Conservation (phyloP, 2,888 invertebrate genomes). For the Dolomedes plantarius region DNA sequence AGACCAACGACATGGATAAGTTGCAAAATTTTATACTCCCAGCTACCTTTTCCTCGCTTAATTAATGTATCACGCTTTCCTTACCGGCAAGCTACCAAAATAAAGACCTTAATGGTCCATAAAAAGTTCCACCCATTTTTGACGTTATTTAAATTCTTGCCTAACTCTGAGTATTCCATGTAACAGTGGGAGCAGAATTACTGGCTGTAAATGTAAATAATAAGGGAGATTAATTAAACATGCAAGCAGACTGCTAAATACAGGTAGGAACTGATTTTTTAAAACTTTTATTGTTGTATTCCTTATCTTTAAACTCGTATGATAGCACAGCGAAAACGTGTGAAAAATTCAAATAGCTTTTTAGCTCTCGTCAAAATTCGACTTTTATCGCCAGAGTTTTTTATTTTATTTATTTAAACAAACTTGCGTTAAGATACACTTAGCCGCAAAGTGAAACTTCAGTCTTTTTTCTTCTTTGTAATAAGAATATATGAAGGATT, state of each 20-base stretch:
- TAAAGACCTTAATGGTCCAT: slow-evolving; percentile 67
- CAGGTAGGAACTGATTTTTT: slow-evolving; percentile 13
- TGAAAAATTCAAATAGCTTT: slow-evolving; percentile 65
- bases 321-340: slow-evolving; percentile 44
- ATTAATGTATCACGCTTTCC: slow-evolving; percentile 56
- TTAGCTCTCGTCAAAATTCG: slow-evolving; percentile 35
- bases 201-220: slow-evolving; percentile 68
- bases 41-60: slow-evolving; percentile 41
- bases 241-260: slow-evolving; percentile 51
- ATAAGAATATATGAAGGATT: neutral
- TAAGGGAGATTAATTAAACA: slow-evolving; percentile 63
- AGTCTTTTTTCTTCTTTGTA: neutral
- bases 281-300: slow-evolving; percentile 36
- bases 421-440: slow-evolving; percentile 16
- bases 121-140: slow-evolving; percentile 59
- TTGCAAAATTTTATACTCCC: neutral
- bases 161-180: slow-evolving; percentile 30
- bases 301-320: slow-evolving; percentile 40
- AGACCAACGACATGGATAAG: neutral
- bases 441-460: slow-evolving; percentile 34
- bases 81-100: slow-evolving; percentile 51
- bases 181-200: slow-evolving; percentile 27
- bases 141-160: slow-evolving; percentile 65
- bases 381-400: slow-evolving; percentile 44
- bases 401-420: slow-evolving; percentile 36